Base-by-base conservation (phyloP, 2,888 invertebrate genomes). In the Ophion ellenae region DNA sequence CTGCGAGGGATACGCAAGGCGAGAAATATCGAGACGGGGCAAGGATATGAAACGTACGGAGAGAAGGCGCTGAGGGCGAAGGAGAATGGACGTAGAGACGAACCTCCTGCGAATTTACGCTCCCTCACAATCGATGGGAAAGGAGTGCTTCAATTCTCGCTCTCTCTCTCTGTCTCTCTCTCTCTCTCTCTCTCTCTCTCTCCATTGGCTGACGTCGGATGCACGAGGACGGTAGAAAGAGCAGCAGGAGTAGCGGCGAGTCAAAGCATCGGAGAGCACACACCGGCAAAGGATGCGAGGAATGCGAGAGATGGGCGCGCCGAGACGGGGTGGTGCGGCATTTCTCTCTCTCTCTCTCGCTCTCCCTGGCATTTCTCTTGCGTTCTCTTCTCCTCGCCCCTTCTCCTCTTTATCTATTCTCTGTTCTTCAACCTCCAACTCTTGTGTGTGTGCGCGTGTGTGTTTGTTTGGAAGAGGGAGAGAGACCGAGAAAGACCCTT, bases 261-360 rank as follows among this genome's bases (percentile, higher is more conserved):
- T 92, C 92, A 92, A 90, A 92, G 93, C 91, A 90, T 89, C 88
- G 88, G 88, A 90, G 90, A 87, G 83, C 78, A 76, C 82, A 80
- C 86, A 85, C 83, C 90, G 91, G 87, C 87, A 89, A 92, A 91
- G 90, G 92, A 92, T 91, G 93, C 90, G 90, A 91, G 91, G 93
- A 93, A 93, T 92, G 92, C 91, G 92, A 67, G 47, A 47, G 74
- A 90, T 91, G 92, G 92, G 92, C 91, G 92, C 91, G 93, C 92
- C 92, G 47, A 47, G 47, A 87, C 88, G 89, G 92, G 91, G 90
- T 91, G 91, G 89, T 61, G 59, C n/a, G 7, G 59, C 59, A 6
- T 36, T 74, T 67, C 59, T 82, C 77, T 59, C 70, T 59, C 40
- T 69, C 82, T 80, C 69, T 69, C 78, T 71, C 81, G 73, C 71